phyloP scores from a whole-genome alignment of 2,797 vertebrate genomes.

The Pipistrellus pygmaeus region DNA sequence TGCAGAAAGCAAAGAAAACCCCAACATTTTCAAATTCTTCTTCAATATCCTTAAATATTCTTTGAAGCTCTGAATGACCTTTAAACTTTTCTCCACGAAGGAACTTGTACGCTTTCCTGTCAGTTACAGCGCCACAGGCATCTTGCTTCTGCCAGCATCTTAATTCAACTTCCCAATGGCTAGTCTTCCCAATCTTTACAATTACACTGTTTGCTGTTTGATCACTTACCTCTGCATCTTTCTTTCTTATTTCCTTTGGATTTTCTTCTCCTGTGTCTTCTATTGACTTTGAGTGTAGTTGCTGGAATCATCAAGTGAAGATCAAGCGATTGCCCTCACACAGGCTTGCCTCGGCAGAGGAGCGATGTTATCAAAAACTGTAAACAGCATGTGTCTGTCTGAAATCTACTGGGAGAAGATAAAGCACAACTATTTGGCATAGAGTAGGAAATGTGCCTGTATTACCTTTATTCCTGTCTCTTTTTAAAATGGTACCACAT shows the following conservation, averaged over 20 bases:
- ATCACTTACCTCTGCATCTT: not conserved
- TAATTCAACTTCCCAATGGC: not conserved
- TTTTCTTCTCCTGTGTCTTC: not conserved
- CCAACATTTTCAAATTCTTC: not conserved
- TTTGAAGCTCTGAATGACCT: not conserved
- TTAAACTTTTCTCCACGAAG: not conserved
- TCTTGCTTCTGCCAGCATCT: not conserved
- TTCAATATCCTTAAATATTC: not conserved
- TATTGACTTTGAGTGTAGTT: not conserved
- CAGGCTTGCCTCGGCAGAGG: not conserved
- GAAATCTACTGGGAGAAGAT: not conserved
- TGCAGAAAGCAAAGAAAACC: not conserved
- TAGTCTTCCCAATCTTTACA: not conserved
- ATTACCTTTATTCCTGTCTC: not conserved
- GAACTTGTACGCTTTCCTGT: not conserved
- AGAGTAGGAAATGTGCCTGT: not conserved
- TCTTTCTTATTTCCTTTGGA: not conserved
- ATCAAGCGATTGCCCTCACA: not conserved
- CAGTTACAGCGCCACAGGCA: not conserved
- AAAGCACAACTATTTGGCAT: not conserved
- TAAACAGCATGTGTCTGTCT: not conserved
- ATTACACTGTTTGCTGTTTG: not conserved
- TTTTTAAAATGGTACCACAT: not conserved
- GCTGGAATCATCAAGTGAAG: not conserved
- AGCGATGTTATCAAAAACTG: not conserved